phyloP scores from a whole-genome alignment of 1,140 invertebrate genomes.

The Lasioglossum albipes region DNA sequence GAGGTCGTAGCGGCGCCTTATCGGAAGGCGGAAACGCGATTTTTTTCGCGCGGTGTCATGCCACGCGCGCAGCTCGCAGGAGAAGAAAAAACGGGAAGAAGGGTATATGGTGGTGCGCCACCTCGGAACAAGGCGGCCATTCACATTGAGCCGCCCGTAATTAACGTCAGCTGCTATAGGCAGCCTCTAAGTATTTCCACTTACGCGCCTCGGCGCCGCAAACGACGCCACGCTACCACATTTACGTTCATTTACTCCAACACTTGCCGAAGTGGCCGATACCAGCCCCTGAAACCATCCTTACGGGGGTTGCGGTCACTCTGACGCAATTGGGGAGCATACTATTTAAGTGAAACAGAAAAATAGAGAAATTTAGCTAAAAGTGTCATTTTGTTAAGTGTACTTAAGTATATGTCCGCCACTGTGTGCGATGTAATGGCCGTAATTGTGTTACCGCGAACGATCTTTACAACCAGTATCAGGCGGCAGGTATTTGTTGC shows the following conservation, averaged over 20 bases:
- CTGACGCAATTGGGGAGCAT: no score
- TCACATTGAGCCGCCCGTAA: slow-evolving; percentile 59
- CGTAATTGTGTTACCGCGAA: no score
- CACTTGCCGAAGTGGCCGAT: no score
- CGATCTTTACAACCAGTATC: not conserved
- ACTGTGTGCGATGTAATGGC: no score
- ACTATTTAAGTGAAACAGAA: no score
- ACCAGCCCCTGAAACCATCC: no score
- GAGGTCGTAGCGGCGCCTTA: slow-evolving; percentile 21
- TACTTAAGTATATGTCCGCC: no score
- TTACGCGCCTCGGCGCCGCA: slow-evolving; percentile 51
- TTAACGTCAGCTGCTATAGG: slow-evolving; percentile 64
- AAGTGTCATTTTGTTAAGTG: no score
- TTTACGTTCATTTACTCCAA: slow-evolving; percentile 2
- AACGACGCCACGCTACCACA: slow-evolving; percentile 34
- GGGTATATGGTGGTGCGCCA: slow-evolving; percentile 50
- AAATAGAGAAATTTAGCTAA: no score
- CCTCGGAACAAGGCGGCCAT: slow-evolving; percentile 66
- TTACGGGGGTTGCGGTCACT: no score
- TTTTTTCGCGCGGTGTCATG: slow-evolving; percentile 31
- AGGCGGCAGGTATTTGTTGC: not conserved
- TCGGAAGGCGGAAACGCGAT: slow-evolving; percentile 49
- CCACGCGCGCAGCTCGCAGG: slow-evolving; percentile 21
- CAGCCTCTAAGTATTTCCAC: slow-evolving; percentile 56
- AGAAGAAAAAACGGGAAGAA: slow-evolving; percentile 46